Percentiles rank a stretch among this genome's conserved stretches.
Evolutionary conservation across 2,113 vertebrate genomes (phyloP).

Genomic region (Tangachromis dhanisi): DNA sequence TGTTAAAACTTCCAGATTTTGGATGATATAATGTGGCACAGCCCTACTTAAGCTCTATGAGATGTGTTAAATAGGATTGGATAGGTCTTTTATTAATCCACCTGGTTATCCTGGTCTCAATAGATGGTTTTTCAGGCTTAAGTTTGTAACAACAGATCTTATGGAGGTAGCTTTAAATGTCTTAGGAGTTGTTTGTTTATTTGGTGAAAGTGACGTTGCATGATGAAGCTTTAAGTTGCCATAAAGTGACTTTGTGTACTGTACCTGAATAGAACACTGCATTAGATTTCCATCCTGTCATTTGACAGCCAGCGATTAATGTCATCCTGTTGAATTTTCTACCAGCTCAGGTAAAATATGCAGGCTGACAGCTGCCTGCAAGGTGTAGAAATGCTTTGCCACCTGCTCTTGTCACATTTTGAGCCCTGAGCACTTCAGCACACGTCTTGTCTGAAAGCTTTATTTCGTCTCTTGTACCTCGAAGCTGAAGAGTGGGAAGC

Average conservation of each 20-base stretch:
- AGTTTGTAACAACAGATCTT: not conserved
- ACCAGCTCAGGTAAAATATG: not conserved
- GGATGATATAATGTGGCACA: not conserved
- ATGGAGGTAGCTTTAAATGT: not conserved
- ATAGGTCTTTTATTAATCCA: not conserved
- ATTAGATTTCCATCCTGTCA: not conserved
- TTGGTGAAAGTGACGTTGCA: not conserved
- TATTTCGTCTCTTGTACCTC: constrained; percentile 19
- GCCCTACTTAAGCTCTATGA: not conserved
- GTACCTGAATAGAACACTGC: not conserved
- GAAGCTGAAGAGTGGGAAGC: constrained; percentile 24
- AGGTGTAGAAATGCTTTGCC: not conserved
- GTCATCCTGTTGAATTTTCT: not conserved
- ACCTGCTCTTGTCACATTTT: constrained; percentile 26
- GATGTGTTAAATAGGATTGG: not conserved
- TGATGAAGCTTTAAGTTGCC: not conserved
- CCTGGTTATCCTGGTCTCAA: not conserved
- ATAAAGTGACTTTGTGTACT: not conserved
- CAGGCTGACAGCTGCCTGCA: not conserved
- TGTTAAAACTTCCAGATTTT: not conserved
- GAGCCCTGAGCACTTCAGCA: not conserved
- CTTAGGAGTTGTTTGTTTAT: not conserved
- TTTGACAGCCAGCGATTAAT: not conserved
- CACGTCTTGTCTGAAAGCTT: constrained; percentile 25
- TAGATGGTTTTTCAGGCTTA: not conserved